Evolutionary conservation across 2,113 vertebrate genomes (phyloP), one percentile per base, ranked within the genome.

Genomic region (Boulengeromyrus knoepffleri): DNA sequence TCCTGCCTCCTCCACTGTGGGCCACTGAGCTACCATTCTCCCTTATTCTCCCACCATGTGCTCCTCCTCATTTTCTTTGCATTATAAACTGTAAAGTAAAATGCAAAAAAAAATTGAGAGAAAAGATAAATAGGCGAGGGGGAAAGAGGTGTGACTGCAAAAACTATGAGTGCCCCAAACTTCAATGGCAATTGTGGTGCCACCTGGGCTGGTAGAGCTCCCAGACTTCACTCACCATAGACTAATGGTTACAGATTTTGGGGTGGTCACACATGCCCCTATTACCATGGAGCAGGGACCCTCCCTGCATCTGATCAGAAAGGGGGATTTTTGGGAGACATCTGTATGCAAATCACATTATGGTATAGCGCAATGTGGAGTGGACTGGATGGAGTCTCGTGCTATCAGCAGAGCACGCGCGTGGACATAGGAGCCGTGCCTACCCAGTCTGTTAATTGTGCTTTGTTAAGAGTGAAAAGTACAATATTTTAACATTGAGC

Each of bases 291-390:
- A 85, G 53, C 6, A 91, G 88, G 90, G 90, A 85, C 6, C 13
- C 58, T 91, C 85, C 85, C 77, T 53, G 93, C 94, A 91, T 92
- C 92, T 94, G 92, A 90, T 80, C 90, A 56, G 52, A 91, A 91
- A 87, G 56, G 88, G 85, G 89, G 92, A 92, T 92, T 94, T 56
- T 94, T 89, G 93, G 89, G 90, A 93, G 92, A 95, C 97, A 98
- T 97, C 97, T 98, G 97, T 97, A 97, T 98, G 97, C 97, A 98
- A 98, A 98, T 97, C 21, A 27, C 91, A 93, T 93, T 92, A 94
- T 92, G 95, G 88, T 92, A 90, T 93, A 92, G 89, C 93, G 92
- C 92, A 89, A 39, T 70, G 52, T 47, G 84, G 24, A 74, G 53
- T 49, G 85, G 49, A 50, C 49, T 89, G 42, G 56, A 31, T 27